Base-by-base conservation (phyloP, 2,797 vertebrate genomes). In the Phoxinus dragarum region DNA sequence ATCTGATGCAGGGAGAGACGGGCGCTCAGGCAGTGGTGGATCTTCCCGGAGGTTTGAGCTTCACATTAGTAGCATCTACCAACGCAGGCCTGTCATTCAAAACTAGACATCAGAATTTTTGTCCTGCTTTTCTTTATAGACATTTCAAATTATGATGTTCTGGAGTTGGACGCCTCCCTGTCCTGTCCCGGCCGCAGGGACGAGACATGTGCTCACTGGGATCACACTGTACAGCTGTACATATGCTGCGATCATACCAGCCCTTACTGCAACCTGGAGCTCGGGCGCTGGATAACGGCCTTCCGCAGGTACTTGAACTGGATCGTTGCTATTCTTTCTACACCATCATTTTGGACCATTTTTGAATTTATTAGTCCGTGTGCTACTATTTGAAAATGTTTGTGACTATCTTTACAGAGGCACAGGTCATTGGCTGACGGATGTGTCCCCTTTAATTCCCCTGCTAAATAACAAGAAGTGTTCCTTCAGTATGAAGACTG, bases 201-300 rank as follows among this genome's bases (percentile, higher is more conserved):
- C 86, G 88, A 78, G 38, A 94, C 94, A 2, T 96, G 96, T 27
- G 92, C 95, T 52, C 90, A 89, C 49, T 96, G 96, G 96, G 96
- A 96, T 84, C 96, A 95, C 92, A 96, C 94, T 0, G 95, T 96
- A 80, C 95, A 95, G 92, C 94, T 96, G 87, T 93, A 91, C 0
- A 88, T 96, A 44, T 96, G 96, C 93, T 96, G 95, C 52, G 84
- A 93, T 36, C 87, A 2, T 0, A 88, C 61, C 6, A 88, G 95
- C 3, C 86, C 90, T 0, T 80, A 90, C 90, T 96, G 96, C 85
- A 89, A 93, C 91, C 36, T 76, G 52, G 96, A 96, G 90, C 90
- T 96, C 76, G 95, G 96, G 3, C 94, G 96, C 8, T 96, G 96
- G 96, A 95, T 96, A 90, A 96, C 95, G 0, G 94, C 96, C 38